Conservation (phyloP, 2,797 vertebrate species). For the Semotilus atromaculatus region DNA sequence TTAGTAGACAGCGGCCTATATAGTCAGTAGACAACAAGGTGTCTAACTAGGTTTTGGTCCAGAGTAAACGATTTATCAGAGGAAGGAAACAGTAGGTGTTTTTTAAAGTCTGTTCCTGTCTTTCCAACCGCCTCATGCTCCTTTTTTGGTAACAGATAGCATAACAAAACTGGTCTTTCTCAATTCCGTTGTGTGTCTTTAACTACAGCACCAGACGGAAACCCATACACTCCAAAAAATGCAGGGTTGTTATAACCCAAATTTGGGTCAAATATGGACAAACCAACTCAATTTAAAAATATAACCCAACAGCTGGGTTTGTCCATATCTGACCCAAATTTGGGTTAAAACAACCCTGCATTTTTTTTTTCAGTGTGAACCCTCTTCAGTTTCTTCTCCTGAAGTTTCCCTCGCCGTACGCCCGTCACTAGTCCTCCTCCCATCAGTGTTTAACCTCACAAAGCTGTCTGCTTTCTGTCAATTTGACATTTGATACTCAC, state of each 20-base stretch:
- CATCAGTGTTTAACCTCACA: conserved; percentile 15
- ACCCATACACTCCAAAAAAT: no score
- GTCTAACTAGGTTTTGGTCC: background rate
- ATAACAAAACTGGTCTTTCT: background rate
- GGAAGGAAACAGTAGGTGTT: conserved; percentile 42
- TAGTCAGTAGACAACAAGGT: background rate
- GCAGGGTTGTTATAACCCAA: no score
- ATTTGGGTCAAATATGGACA: no score
- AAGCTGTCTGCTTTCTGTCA: conserved; percentile 38
- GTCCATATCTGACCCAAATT: no score
- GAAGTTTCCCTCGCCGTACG: conserved; percentile 24
- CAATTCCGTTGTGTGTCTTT: conserved; percentile 22
- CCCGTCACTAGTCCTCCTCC: background rate
- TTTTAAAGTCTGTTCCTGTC: conserved; percentile 13
- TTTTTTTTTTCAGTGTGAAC: no score
- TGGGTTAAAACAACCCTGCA: no score
- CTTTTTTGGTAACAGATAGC: conserved; percentile 39
- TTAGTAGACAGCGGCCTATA: background rate
- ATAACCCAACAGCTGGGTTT: no score
- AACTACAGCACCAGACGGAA: conserved; percentile 37
- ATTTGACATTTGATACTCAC: conserved; percentile 61
- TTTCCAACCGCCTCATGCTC: conserved; percentile 9
- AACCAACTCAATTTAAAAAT: no score
- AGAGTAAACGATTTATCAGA: background rate
- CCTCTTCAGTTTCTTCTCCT: background rate